Percentiles rank a stretch among this genome's conserved stretches.
These are phyloP conservation scores for Daubentonia madagascariensis DNA, from an alignment of 2,113 vertebrate species.

Conservation along the genomic window DNA sequence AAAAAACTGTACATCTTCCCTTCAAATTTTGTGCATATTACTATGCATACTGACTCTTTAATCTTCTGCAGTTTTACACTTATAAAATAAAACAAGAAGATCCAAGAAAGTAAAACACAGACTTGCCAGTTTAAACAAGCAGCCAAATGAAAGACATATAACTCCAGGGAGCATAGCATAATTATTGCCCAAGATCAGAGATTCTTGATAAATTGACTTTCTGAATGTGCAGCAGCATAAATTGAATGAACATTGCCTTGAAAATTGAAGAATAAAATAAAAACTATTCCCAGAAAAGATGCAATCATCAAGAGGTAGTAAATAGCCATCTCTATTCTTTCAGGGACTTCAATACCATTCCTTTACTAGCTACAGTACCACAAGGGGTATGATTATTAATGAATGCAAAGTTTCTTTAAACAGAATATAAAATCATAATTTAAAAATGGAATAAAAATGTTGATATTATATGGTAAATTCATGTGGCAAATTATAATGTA, in stretches of 20 bases:
- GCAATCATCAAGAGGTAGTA: neutral
- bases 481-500: conserved; percentile 38
- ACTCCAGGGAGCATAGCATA: conserved; percentile 47
- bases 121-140: conserved; percentile 60
- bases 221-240: conserved; percentile 59
- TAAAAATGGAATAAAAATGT: conserved; percentile 55
- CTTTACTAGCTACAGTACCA: neutral
- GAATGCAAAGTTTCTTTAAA: conserved; percentile 62
- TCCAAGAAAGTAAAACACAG: conserved; percentile 54
- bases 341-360: neutral
- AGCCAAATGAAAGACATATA: conserved; percentile 58
- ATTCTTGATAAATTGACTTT: conserved; percentile 69
- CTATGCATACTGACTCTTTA: conserved; percentile 52
- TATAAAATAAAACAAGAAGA: conserved; percentile 58
- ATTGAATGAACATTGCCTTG: conserved; percentile 45
- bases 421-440: conserved; percentile 19
- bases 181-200: conserved; percentile 69
- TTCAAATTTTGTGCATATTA: conserved; percentile 23
- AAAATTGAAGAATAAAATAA: conserved; percentile 59
- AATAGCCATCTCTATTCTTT: neutral
- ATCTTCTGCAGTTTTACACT: conserved; percentile 44
- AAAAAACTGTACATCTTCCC: neutral
- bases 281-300: conserved; percentile 19
- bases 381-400: conserved; percentile 49
- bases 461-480: conserved; percentile 56